Evolutionary conservation across 2,888 invertebrate genomes (phyloP).

Genomic region (Lasioglossum pauxillum): DNA sequence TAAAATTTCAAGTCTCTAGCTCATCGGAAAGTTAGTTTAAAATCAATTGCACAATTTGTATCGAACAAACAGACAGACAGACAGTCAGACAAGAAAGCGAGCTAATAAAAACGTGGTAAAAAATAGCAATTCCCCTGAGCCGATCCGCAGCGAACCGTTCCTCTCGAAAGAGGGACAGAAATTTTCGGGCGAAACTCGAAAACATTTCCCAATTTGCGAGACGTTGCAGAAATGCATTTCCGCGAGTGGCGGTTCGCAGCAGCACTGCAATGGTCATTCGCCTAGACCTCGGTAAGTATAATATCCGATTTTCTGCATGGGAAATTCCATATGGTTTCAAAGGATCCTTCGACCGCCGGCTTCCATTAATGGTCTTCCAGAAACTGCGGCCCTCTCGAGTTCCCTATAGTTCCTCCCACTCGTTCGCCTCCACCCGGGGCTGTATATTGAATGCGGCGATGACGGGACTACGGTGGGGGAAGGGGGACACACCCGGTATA

Average conservation of each 20-base stretch:
- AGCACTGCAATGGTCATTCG: slow-evolving; percentile 8
- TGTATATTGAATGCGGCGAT: slow-evolving; percentile 22
- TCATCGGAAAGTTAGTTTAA: too few relatives aligned
- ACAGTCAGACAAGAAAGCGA: too few relatives aligned
- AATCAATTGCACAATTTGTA: too few relatives aligned
- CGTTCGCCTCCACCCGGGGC: neutral
- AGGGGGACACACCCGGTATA: neutral
- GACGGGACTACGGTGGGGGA: neutral
- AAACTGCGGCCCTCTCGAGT: slow-evolving; percentile 14
- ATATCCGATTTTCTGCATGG: slow-evolving; percentile 54
- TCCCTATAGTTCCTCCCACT: neutral
- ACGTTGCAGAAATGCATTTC: slow-evolving; percentile 14
- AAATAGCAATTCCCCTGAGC: neutral
- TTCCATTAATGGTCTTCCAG: slow-evolving; percentile 52
- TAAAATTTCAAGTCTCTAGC: too few relatives aligned
- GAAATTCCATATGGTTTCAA: slow-evolving; percentile 44
- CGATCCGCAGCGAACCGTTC: neutral
- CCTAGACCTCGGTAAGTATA: neutral
- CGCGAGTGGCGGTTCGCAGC: too few relatives aligned
- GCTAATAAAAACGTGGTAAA: too few relatives aligned
- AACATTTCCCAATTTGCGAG: slow-evolving; percentile 26
- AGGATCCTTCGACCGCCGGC: slow-evolving; percentile 35
- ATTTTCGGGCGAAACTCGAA: slow-evolving; percentile 12
- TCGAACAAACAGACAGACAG: too few relatives aligned
- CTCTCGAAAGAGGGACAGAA: neutral